phyloP scores from a whole-genome alignment of 1,140 invertebrate species.

The Probaryconus sp. region DNA sequence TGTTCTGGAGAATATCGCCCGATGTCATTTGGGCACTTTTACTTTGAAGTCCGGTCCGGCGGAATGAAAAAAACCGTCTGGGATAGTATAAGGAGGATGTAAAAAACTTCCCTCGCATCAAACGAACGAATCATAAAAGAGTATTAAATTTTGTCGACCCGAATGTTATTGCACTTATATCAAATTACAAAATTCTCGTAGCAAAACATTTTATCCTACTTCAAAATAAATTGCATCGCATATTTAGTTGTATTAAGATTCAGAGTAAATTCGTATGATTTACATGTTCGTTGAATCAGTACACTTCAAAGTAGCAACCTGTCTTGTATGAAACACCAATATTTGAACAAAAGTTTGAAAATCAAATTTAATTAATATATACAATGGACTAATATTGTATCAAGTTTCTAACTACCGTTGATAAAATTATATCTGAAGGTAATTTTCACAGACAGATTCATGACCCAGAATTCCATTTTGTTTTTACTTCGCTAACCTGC shows the following conservation, averaged over 20 bases:
- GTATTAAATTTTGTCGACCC: slow-evolving; percentile 10
- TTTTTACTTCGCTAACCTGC: too few relatives aligned
- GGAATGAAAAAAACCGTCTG: background rate
- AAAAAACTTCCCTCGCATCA: background rate
- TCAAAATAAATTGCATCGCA: background rate
- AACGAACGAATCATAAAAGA: background rate
- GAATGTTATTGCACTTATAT: background rate
- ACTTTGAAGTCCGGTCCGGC: slow-evolving; percentile 14
- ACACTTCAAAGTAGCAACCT: background rate
- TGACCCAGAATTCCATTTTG: too few relatives aligned
- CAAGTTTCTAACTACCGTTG: too few relatives aligned
- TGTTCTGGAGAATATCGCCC: slow-evolving; percentile 36
- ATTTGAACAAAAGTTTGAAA: too few relatives aligned
- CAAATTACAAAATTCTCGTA: slow-evolving; percentile 4
- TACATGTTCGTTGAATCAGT: background rate
- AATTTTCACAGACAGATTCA: too few relatives aligned
- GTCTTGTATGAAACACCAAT: too few relatives aligned
- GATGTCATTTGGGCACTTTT: slow-evolving; percentile 19
- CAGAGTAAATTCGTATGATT: background rate
- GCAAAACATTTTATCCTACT: slow-evolving; percentile 8
- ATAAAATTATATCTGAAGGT: too few relatives aligned
- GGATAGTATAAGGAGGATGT: background rate
- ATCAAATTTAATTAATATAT: too few relatives aligned
- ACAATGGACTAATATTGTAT: too few relatives aligned
- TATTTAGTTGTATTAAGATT: background rate